These are phyloP conservation scores for Choloepus didactylus DNA, from an alignment of 2,797 vertebrate species.

Conservation along the genomic window DNA sequence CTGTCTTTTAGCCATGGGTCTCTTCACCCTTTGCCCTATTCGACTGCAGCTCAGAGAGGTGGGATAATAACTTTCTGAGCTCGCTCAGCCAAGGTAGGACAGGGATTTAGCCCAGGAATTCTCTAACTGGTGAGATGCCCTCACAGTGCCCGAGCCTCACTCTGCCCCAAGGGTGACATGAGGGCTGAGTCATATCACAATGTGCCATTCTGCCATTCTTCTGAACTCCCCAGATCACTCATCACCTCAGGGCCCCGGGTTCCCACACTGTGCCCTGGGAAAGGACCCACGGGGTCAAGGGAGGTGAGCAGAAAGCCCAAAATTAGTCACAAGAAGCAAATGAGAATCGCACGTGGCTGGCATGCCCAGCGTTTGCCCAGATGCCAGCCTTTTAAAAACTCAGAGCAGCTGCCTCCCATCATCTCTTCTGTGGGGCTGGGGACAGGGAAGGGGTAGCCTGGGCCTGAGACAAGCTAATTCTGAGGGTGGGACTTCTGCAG, in stretches of 20 bases:
- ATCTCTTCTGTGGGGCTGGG: too few species aligned
- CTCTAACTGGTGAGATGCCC: fast-evolving
- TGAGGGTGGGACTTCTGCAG: too few species aligned
- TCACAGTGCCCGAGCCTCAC: background rate
- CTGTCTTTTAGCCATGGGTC: background rate
- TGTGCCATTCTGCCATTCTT: constrained; percentile 42
- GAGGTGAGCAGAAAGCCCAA: constrained; percentile 53
- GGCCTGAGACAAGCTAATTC: background rate
- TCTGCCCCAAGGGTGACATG: background rate
- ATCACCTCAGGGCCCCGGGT: constrained; percentile 14
- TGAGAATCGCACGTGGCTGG: background rate
- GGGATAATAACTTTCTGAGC: background rate
- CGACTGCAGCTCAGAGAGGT: too few species aligned
- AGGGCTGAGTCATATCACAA: constrained; percentile 69
- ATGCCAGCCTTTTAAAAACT: background rate
- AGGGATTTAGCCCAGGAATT: background rate
- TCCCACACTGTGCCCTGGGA: constrained; percentile 71
- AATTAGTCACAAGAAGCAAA: constrained; percentile 75
- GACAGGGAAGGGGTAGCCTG: fast-evolving
- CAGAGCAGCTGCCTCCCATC: background rate
- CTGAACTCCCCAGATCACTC: constrained; percentile 78
- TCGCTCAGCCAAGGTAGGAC: fast-evolving
- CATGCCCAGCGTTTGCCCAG: background rate
- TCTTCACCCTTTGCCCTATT: background rate
- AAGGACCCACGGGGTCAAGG: background rate